phyloP scores from a whole-genome alignment of 2,888 invertebrate genomes.

The Himalopsyche japonica region DNA sequence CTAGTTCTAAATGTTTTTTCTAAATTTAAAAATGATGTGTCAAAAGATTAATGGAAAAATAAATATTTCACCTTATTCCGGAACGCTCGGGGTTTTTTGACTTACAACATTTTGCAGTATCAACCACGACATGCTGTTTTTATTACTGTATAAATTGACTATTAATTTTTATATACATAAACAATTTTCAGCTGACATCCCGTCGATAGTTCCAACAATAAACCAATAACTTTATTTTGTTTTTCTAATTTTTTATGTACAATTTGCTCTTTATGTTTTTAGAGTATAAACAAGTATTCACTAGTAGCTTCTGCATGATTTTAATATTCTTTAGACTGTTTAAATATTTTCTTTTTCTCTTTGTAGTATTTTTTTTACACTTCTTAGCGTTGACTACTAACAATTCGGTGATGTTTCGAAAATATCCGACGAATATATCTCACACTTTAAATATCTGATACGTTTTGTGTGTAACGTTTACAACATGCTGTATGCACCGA shows the following conservation, averaged over 20 bases:
- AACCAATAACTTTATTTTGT: background rate
- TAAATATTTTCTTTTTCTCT: background rate
- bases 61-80: too few species aligned
- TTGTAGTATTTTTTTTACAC: background rate
- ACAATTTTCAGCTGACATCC: background rate
- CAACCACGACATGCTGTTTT: too few species aligned
- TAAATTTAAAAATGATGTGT: too few species aligned
- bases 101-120: too few species aligned
- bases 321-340: background rate
- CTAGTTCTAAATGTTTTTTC: too few species aligned
- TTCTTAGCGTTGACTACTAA: background rate
- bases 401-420: background rate
- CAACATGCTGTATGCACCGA: background rate
- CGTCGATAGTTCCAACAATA: background rate
- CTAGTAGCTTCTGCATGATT: background rate
- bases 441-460: background rate
- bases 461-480: background rate
- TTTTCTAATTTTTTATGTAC: background rate
- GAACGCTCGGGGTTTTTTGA: too few species aligned
- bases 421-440: background rate
- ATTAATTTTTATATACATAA: too few species aligned
- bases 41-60: too few species aligned
- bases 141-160: too few species aligned
- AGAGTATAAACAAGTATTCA: background rate
- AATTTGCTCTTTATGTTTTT: background rate